Conservation (phyloP, 2,888 invertebrate species). For the Erebia ligea region DNA sequence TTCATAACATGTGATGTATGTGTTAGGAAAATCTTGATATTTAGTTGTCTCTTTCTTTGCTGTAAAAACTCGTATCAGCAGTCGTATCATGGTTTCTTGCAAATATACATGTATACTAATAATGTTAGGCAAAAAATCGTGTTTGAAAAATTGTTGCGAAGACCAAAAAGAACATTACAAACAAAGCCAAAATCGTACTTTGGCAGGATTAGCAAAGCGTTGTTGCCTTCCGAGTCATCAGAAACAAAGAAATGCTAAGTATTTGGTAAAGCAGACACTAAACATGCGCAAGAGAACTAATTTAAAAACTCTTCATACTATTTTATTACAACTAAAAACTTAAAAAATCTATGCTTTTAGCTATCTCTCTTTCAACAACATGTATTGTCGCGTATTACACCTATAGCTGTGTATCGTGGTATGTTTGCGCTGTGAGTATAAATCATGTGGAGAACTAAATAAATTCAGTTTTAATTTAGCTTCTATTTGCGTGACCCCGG, state of each 20-base stretch:
- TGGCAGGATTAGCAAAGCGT: conserved; percentile 55
- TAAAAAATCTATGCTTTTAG: conserved; percentile 23
- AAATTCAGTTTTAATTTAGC: conserved; percentile 23
- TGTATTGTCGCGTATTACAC: conserved; percentile 16
- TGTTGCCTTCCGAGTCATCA: conserved; percentile 41
- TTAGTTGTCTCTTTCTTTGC: background rate
- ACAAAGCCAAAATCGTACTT: conserved; percentile 55
- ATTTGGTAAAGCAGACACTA: conserved; percentile 61
- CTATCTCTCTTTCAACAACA: background rate
- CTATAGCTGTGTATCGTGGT: background rate
- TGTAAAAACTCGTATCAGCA: background rate
- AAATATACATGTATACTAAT: background rate
- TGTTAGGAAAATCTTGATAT: background rate
- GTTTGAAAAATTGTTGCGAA: background rate
- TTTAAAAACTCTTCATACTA: conserved; percentile 44
- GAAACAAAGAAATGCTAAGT: conserved; percentile 52
- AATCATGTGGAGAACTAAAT: conserved; percentile 1
- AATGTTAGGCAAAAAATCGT: background rate
- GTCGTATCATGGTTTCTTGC: background rate
- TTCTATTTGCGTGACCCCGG: conserved; percentile 20
- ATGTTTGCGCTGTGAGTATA: conserved; percentile 21
- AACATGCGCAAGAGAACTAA: conserved; percentile 40
- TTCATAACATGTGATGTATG: background rate
- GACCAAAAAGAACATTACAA: conserved; percentile 68
- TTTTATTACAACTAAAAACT: conserved; percentile 20